Conservation (phyloP, 2,888 invertebrate genomes). For the Erynnis tages region DNA sequence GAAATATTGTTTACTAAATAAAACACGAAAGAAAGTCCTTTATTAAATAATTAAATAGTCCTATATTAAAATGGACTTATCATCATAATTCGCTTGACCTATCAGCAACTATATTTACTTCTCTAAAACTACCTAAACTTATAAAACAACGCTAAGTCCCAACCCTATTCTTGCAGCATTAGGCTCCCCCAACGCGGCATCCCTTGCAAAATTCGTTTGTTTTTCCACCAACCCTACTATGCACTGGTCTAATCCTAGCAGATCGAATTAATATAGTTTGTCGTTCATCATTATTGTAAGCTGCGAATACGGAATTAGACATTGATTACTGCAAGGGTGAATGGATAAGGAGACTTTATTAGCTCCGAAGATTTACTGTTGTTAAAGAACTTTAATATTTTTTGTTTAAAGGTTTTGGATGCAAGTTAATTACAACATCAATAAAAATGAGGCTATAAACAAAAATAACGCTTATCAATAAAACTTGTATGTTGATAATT, state of each 20-base stretch:
- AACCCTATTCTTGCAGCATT: constrained; percentile 41
- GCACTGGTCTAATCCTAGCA: constrained; percentile 66
- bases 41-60: too few relatives aligned
- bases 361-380: constrained; percentile 53
- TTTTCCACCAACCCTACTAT: constrained; percentile 65
- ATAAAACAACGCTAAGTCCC: too few relatives aligned
- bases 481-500: too few relatives aligned
- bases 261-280: constrained; percentile 79
- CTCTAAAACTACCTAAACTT: too few relatives aligned
- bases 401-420: constrained; percentile 21
- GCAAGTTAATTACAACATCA: too few relatives aligned
- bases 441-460: too few relatives aligned
- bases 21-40: too few relatives aligned
- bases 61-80: too few relatives aligned
- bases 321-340: constrained; percentile 72
- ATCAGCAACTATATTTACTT: too few relatives aligned
- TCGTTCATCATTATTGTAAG: constrained; percentile 80
- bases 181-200: constrained; percentile 50
- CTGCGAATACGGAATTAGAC: constrained; percentile 75
- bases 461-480: too few relatives aligned
- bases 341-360: constrained; percentile 64
- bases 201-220: constrained; percentile 72
- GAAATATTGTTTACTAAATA: too few relatives aligned
- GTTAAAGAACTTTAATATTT: constrained; percentile 47
- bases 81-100: too few relatives aligned